phyloP scores from a whole-genome alignment of 1,140 invertebrate species.

The Ganaspis sp. region DNA sequence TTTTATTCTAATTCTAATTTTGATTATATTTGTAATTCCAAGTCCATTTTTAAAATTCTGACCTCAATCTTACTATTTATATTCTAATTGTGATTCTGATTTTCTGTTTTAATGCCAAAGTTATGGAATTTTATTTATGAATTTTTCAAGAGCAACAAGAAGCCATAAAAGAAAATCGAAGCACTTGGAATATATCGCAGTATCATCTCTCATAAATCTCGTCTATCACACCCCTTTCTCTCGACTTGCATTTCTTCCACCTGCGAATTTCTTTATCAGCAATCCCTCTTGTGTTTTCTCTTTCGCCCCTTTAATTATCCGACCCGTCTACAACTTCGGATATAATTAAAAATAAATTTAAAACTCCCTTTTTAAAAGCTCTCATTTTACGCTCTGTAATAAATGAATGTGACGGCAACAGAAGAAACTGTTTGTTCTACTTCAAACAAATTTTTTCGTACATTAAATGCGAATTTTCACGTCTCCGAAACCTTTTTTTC shows the following conservation, averaged over 20 bases:
- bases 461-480: background rate
- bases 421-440: background rate
- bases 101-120: too few relatives aligned
- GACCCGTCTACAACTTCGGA: background rate
- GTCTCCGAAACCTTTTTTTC: background rate
- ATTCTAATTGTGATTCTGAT: background rate
- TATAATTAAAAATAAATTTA: slow-evolving; percentile 5
- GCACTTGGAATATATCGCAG: background rate
- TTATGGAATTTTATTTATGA: too few relatives aligned
- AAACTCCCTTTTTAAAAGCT: background rate
- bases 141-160: too few relatives aligned
- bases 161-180: background rate
- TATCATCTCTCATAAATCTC: background rate
- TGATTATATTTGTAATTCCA: too few relatives aligned
- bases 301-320: background rate
- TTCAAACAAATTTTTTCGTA: background rate
- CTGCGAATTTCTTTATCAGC: background rate
- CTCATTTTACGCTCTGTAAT: background rate
- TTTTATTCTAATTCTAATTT: too few relatives aligned
- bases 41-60: too few relatives aligned
- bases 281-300: background rate
- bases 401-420: background rate
- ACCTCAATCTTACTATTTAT: too few relatives aligned
- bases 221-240: background rate
- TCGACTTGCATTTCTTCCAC: background rate